A percentile compares a stretch with the other conserved stretches of the same genome.
Conservation (phyloP, 2,797 vertebrate genomes). For the Lagodon rhomboides region DNA sequence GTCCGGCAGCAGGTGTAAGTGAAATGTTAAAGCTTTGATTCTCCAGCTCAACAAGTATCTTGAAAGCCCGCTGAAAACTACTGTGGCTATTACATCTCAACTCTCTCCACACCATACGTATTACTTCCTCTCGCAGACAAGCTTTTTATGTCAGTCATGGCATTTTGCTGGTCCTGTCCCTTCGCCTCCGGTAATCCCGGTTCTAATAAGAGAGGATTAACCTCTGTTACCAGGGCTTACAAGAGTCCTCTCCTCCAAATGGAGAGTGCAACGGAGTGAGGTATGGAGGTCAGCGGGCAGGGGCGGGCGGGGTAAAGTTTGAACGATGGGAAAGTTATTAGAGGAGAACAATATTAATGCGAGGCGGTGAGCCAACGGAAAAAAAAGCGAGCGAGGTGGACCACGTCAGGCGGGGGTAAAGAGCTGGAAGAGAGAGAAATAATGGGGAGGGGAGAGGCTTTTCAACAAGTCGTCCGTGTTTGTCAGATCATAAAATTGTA, state of each 20-base stretch:
- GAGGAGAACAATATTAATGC: conserved; percentile 69
- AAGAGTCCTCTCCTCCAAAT: conserved; percentile 77
- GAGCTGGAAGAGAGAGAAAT: conserved; percentile 28
- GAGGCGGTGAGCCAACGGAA: conserved; percentile 38
- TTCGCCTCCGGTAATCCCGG: conserved; percentile 78
- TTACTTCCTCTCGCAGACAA: conserved; percentile 50
- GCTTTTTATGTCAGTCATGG: conserved; percentile 62
- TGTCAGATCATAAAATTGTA: conserved; percentile 67
- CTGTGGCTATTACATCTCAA: conserved; percentile 33
- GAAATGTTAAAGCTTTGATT: conserved; percentile 14
- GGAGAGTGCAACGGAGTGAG: conserved; percentile 72
- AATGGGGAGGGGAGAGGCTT: conserved; percentile 33
- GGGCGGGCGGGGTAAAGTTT: conserved; percentile 60
- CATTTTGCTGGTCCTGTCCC: conserved; percentile 66
- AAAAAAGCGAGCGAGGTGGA: conserved; percentile 47
- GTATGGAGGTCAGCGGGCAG: conserved; percentile 70
- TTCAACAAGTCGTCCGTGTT: conserved; percentile 60
- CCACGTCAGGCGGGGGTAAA: conserved; percentile 16
- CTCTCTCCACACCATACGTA: conserved; percentile 28
- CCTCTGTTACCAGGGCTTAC: conserved; percentile 83
- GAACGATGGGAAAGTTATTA: conserved; percentile 75
- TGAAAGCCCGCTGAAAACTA: conserved; percentile 15
- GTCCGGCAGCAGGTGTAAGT: background rate
- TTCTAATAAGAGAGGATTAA: conserved; percentile 87
- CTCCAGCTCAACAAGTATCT: conserved; percentile 25